Evolutionary conservation across 2,113 vertebrate species (phyloP).

Genomic region (Zosterops pallidus): DNA sequence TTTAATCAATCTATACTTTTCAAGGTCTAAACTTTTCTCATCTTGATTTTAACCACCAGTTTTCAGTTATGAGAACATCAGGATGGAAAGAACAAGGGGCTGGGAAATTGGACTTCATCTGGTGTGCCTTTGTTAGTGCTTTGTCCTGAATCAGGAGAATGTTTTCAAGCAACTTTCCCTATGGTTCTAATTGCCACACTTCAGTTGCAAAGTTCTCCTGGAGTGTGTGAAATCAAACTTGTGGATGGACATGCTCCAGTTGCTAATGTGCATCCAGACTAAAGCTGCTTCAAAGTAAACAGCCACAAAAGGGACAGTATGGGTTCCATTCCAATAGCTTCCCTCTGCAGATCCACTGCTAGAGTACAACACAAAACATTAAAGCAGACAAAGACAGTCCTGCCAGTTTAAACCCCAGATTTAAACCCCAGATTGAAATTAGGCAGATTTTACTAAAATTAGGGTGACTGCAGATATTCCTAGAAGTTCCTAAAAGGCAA

Average conservation of each 20-base stretch:
- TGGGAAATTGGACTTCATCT: neutral
- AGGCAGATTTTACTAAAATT: neutral
- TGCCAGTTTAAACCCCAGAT: neutral
- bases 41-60: neutral
- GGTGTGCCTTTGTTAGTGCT: neutral
- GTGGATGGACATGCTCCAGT: neutral
- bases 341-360: neutral
- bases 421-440: neutral
- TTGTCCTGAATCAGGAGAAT: neutral
- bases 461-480: neutral
- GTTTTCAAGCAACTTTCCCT: neutral
- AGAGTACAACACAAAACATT: rapidly evolving
- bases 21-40: neutral
- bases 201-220: neutral
- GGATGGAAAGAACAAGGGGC: neutral
- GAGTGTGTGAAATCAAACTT: neutral
- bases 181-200: neutral
- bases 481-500: neutral
- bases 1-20: neutral
- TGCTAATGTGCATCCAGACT: neutral
- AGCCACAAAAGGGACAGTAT: neutral
- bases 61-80: neutral
- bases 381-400: neutral
- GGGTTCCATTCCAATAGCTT: neutral
- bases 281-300: neutral